Percentiles rank a stretch among this genome's conserved stretches.
phyloP scores from a whole-genome alignment of 2,888 invertebrate species.

The Pachycephus smyrnensis region DNA sequence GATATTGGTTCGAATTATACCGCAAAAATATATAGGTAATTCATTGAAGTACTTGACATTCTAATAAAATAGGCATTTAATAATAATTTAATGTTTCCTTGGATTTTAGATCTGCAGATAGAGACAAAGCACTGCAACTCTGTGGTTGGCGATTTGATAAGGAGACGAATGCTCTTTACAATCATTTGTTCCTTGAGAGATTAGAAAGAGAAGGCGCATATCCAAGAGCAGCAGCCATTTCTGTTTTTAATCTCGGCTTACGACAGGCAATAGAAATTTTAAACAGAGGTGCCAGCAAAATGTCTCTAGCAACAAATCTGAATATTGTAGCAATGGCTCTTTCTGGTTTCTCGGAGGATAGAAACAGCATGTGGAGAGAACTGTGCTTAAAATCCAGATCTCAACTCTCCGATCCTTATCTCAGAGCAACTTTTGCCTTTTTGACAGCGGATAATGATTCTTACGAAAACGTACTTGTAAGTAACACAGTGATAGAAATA shows the following conservation, averaged over 20 bases:
- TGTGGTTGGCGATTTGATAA: conserved; percentile 92
- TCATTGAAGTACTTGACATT: not conserved
- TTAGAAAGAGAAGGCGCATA: conserved; percentile 80
- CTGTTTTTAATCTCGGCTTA: conserved; percentile 89
- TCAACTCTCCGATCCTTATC: conserved; percentile 89
- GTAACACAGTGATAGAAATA: conserved; percentile 42
- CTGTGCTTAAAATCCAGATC: conserved; percentile 79
- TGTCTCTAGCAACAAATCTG: conserved; percentile 64
- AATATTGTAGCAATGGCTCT: conserved; percentile 83
- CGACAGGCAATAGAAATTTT: conserved; percentile 88
- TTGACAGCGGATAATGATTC: conserved; percentile 83
- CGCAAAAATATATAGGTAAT: conserved; percentile 71
- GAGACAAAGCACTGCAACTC: conserved; percentile 84
- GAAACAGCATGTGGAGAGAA: conserved; percentile 82
- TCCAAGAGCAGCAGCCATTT: conserved; percentile 90
- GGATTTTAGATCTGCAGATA: conserved; percentile 70
- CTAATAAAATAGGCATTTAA: not conserved
- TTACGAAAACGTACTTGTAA: conserved; percentile 82
- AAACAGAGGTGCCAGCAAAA: conserved; percentile 75
- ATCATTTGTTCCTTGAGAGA: conserved; percentile 72
- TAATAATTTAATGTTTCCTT: conserved; percentile 20
- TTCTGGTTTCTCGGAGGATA: conserved; percentile 88
- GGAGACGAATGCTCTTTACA: conserved; percentile 71
- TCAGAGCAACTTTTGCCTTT: conserved; percentile 91
- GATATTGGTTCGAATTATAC: conserved; percentile 73